phyloP scores from a whole-genome alignment of 2,113 vertebrate genomes.

The Empidonax traillii region DNA sequence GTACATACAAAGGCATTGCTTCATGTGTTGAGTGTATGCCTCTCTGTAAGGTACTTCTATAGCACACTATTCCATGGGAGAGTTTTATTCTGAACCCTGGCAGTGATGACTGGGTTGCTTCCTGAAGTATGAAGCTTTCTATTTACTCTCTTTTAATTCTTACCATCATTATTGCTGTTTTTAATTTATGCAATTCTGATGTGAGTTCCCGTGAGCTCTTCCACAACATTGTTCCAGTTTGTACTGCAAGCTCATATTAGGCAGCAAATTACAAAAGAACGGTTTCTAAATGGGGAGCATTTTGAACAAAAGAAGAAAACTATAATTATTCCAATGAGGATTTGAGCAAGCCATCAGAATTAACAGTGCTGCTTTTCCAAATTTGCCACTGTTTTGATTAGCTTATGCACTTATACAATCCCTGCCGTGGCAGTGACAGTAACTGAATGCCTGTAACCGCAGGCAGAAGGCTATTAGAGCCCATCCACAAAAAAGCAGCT shows the following conservation, averaged over 20 bases:
- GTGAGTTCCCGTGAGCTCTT: neutral
- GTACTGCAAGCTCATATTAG: neutral
- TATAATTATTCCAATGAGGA: slow-evolving; percentile 41
- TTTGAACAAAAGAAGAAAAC: slow-evolving; percentile 44
- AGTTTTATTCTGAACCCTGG: neutral
- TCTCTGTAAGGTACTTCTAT: neutral
- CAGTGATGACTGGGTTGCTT: neutral
- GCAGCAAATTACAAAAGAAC: slow-evolving; percentile 43
- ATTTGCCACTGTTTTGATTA: slow-evolving; percentile 43
- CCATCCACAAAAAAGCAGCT: slow-evolving; percentile 3
- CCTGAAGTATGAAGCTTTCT: neutral
- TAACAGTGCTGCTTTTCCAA: slow-evolving; percentile 35
- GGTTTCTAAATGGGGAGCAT: slow-evolving; percentile 15
- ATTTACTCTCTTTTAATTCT: neutral
- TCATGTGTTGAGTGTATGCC: rapidly evolving
- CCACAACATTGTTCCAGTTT: neutral
- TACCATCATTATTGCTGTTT: neutral
- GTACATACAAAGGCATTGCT: neutral
- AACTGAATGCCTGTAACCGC: neutral
- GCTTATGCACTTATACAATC: slow-evolving; percentile 17
- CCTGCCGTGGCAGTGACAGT: neutral
- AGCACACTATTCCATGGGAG: neutral
- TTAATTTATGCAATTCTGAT: neutral
- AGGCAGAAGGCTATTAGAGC: slow-evolving; percentile 34
- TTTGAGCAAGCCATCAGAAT: slow-evolving; percentile 43